Evolutionary conservation across 1,140 invertebrate species (phyloP), one percentile per base, ranked within the genome.

Genomic region (Ephestia elutella): DNA sequence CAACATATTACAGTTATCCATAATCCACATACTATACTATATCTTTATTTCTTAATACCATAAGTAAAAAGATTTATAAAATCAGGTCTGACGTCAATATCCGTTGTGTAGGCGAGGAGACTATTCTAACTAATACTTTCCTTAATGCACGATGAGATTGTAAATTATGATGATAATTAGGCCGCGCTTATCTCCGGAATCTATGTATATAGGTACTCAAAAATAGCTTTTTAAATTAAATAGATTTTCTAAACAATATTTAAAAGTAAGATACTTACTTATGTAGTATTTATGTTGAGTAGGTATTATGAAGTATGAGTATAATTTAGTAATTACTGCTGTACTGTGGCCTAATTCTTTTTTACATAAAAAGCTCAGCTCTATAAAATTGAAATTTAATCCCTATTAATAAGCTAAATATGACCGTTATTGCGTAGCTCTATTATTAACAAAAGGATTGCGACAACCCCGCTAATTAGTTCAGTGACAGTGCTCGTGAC

Each of bases 401-500:
- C 30, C 9, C 1, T 32, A 32, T 10, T 10, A 32, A 32, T 32
- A 10, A 32, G 11, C 11, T 32, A 11, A 32, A 7, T 10, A 1
- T 32, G 30, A 32, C 1, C 3, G 30, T n/a, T 28, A 28, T 32
- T 32, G 30, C 30, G 30, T 32, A 10, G n/a, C n/a, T 9, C 30
- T 19, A 50, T 50, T 50, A 20, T 50, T 50, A 50, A 15, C 19
- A 50, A 50, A n/a, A n/a, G 19, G 49, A 19, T 19, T 50, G 18
- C 20, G 49, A 20, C 18, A 50, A 50, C 0, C 49, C 19, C 11
- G n/a, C 60, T 66, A 78, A 68, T 71, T 72, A 74, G 60, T 64
- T 21, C 59, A 59, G 48, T 69, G 69, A 71, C 63, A 72, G 56
- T 58, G 65, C 64, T 15, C 51, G n/a, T 63, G 67, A 61, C 64